phyloP scores from a whole-genome alignment of 2,797 vertebrate genomes.

The Epinephelus awoara region DNA sequence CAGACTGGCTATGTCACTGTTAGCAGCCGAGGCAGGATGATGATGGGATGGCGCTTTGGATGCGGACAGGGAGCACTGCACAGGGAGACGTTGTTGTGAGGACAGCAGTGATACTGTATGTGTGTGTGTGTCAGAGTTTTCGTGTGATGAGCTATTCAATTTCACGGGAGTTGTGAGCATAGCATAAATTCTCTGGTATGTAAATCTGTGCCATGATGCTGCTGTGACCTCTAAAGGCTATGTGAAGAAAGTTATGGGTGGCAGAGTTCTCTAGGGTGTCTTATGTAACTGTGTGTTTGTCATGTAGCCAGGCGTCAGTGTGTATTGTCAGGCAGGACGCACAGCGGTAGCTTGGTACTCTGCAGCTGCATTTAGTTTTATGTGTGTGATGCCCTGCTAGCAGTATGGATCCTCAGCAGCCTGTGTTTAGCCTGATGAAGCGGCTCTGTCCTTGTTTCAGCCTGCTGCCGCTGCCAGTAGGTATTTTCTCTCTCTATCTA shows the following conservation, averaged over 20 bases:
- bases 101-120: constrained; percentile 32
- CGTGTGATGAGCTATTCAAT: constrained; percentile 1
- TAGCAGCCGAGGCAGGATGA: constrained; percentile 57
- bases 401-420: constrained; percentile 83
- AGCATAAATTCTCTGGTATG: constrained; percentile 31
- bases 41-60: constrained; percentile 52
- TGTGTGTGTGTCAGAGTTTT: constrained; percentile 36
- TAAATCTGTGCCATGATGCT: constrained; percentile 16
- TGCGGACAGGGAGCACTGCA: constrained; percentile 34
- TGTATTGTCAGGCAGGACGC: constrained; percentile 30
- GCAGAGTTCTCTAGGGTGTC: constrained; percentile 14
- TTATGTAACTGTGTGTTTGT: constrained; percentile 28
- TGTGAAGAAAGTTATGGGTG: constrained; percentile 34
- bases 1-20: constrained; percentile 45
- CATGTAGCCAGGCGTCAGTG: constrained; percentile 35
- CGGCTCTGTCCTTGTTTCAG: constrained; percentile 91
- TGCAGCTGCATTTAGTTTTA: constrained; percentile 46
- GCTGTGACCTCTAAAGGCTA: constrained; percentile 60
- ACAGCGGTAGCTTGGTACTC: background rate
- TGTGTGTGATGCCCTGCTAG: constrained; percentile 51
- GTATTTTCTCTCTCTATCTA: constrained; percentile 69
- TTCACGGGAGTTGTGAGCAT: constrained; percentile 13
- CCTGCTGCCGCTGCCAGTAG: constrained; percentile 86
- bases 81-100: constrained; percentile 22
- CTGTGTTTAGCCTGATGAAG: constrained; percentile 89